Base-by-base conservation (phyloP, 2,888 invertebrate genomes). In the Anthrax anthrax region DNA sequence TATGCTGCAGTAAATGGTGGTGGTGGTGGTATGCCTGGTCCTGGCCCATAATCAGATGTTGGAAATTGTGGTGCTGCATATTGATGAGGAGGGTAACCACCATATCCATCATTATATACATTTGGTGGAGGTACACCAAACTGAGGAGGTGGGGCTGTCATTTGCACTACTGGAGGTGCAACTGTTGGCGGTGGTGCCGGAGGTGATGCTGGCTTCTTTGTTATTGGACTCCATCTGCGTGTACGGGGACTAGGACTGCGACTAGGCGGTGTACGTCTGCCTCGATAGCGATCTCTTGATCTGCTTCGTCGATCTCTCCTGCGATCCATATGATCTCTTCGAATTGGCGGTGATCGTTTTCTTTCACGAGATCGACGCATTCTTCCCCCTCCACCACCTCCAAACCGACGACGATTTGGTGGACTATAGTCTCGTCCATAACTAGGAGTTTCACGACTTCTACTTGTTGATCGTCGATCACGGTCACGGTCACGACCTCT, bases 391-490 rank as follows among this genome's bases (percentile, higher is more conserved):
- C 49, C 39, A 42, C 47, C 10, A 13, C 53, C 50, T 27, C 50
- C 50, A 18, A 52, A 58, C 42, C 61, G 61, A 14, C 65, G 59
- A 4, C 63, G 57, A 19, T 60, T 54, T 14, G 61, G 58, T 2
- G 64, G 60, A 4, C 64, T 63, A 45, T 59, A 63, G 38, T 59
- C 60, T 27, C 61, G 59, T 17, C 50, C 50, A 47, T 50, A 54
- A 27, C 47, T 51, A 12, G 50, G 47, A 37, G 49, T 49, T 23
- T 52, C 41, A 13, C 51, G 40, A 29, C 44, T 50, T 10, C 51
- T 39, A 34, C 46, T 50, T 10, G 50, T 41, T 1, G 49, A 47
- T 14, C 60, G 58, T 18, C 58, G 55, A n/a, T n/a, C n/a, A n/a
- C n/a, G n/a, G n/a, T n/a, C n/a, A 3, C 58, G 54, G 1, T 58